Evolutionary conservation across 2,888 invertebrate genomes (phyloP).

Genomic region (Gibbula magus): DNA sequence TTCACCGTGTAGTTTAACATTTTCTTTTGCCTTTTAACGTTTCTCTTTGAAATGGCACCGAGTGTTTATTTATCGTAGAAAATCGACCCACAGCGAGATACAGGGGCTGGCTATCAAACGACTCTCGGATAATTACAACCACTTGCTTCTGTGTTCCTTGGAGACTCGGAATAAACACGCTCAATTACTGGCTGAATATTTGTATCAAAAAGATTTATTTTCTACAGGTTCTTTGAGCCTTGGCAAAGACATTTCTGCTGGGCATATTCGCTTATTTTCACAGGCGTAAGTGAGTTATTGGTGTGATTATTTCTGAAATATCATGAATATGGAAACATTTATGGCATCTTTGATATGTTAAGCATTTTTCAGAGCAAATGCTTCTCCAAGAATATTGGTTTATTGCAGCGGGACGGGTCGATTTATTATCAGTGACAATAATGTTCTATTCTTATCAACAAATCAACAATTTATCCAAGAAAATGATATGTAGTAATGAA

Average conservation of each 20-base stretch:
- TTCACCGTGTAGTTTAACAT: too few relatives aligned
- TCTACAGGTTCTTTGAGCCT: not conserved
- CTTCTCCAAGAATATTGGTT: too few relatives aligned
- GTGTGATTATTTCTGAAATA: not conserved
- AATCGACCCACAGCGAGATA: not conserved
- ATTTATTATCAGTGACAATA: too few relatives aligned
- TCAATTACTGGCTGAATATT: not conserved
- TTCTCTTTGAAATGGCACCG: not conserved
- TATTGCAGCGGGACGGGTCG: too few relatives aligned
- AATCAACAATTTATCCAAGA: too few relatives aligned
- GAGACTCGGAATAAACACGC: not conserved
- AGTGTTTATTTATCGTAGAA: conserved; percentile 1
- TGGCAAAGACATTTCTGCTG: not conserved
- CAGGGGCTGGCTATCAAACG: not conserved
- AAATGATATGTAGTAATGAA: too few relatives aligned
- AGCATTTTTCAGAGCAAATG: too few relatives aligned
- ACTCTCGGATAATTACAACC: not conserved
- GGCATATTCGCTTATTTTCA: not conserved
- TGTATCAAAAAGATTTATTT: not conserved
- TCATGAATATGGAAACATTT: conserved; percentile 2
- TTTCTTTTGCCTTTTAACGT: too few relatives aligned
- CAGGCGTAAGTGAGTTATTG: not conserved
- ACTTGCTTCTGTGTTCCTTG: not conserved
- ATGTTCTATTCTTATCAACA: too few relatives aligned
- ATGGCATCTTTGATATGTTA: not conserved